Base-by-base conservation (phyloP, 2,113 vertebrate genomes). In the Callipepla squamata region DNA sequence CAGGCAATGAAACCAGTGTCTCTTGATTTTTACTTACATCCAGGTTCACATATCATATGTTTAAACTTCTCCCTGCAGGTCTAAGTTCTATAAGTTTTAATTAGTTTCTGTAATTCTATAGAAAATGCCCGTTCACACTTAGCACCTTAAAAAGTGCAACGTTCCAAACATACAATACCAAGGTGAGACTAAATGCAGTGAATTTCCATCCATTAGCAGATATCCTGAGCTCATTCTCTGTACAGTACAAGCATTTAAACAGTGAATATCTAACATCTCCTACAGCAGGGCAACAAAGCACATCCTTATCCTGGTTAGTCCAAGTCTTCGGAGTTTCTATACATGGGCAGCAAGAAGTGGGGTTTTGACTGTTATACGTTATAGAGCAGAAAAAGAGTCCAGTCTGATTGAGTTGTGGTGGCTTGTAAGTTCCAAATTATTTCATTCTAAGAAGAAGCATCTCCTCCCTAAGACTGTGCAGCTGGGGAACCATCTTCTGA, bases 401-500 rank as follows among this genome's bases (percentile, higher is more conserved):
- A 45, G 10, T 30, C 79, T 81, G 47, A 73, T 30, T 82, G 23
- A n/a, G 8, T 11, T 85, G 42, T 91, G 13, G 42, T 36, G 65
- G 38, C 58, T 92, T 62, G 77, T 77, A 86, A 89, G 90, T 92
- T n/a, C 45, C 51, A 90, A 75, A 90, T 95, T 90, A 90, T 73
- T 86, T 90, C 48, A 34, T 85, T 89, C 74, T 61, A 79, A 82
- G 50, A 55, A 89, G 51, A 6, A 86, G 10, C n/a, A 79, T 86
- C 80, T 82, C 61, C 92, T 79, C 12, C 50, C 9, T 74, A 50
- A 78, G 59, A 92, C 51, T 58, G 45, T 50, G 63, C 59, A 94
- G 13, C 63, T 78, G 38, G 70, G 92, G 82, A 61, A 38, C 55
- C 38, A 48, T 85, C 90, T 96, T 63, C 55, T 93, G 80, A 83